Evolutionary conservation across 2,113 vertebrate species (phyloP), one percentile per base, ranked within the genome.

Genomic region (Crotalus viridis): DNA sequence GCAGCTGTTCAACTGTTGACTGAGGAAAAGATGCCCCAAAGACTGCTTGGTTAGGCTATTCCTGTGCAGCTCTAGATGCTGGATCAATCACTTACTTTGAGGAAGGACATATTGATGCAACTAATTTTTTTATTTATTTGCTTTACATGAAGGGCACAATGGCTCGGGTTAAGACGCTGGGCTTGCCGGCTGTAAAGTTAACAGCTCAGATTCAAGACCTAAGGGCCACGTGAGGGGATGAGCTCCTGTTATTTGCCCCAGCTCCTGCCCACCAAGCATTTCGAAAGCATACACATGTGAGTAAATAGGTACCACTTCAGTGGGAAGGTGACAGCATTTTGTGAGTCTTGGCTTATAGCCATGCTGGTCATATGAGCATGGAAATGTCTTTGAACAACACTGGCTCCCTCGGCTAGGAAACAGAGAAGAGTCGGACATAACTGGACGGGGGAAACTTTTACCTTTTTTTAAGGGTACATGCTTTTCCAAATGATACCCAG

Each of bases 151-250:
- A 10, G 26, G n/a, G 28, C 0, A 1, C 64, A 69, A n/a, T n/a
- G 28, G 28, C 28, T 69, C 28, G 64, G 64, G 28, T 69, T 69
- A 69, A 69, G 64, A n/a, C 1, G 12, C 64, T 69, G 4, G 12
- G n/a, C 64, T 69, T 64, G 28, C 61, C 4, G 0, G 26, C 61
- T 64, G 28, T n/a, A 64, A 64, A 64, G 61, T 64, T 28, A 69
- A n/a, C 64, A 69, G 64, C 28, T 28, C 26, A 1, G 12, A 28
- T 33, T 69, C 1, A 13, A 69, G 64, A 69, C 28, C 12, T 4
- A 13, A 69, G 28, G 0, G 0, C 64, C 64, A 6, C 12, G 5
- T 1, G 12, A 24, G 0, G 4, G 64, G 28, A 12, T 69, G 12
- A 69, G 64, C 28, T 33, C 28, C 64, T 15, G 64, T 69, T 69